phyloP scores from a whole-genome alignment of 2,888 invertebrate species.

The Sinhomidia bicolor region DNA sequence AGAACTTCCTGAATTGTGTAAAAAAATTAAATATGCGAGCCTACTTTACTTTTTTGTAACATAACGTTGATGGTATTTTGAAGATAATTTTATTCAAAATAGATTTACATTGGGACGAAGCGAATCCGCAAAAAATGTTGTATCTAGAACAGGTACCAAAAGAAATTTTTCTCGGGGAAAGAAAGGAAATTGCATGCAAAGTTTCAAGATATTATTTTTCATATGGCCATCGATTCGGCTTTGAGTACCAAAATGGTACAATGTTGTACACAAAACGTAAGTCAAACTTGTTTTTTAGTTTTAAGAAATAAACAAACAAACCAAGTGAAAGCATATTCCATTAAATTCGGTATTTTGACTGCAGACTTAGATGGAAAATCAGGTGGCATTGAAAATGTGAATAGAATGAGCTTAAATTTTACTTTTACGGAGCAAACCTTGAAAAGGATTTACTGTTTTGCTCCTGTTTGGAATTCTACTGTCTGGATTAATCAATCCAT shows the following conservation, averaged over 20 bases:
- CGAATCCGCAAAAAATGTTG: constrained; percentile 69
- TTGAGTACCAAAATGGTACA: constrained; percentile 57
- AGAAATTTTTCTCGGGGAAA: constrained; percentile 26
- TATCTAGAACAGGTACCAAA: constrained; percentile 43
- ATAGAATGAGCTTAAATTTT: constrained; percentile 54
- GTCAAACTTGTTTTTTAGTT: background rate
- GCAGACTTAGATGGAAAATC: constrained; percentile 61
- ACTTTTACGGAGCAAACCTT: background rate
- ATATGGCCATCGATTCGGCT: constrained; percentile 67
- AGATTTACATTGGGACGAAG: constrained; percentile 73
- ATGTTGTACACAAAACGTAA: constrained; percentile 17
- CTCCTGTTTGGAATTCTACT: constrained; percentile 72
- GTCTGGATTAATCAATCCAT: constrained; percentile 69
- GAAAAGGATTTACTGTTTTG: constrained; percentile 61
- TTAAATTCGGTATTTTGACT: too few species aligned
- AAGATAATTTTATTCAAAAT: background rate
- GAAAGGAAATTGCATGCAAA: constrained; percentile 35
- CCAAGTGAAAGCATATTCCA: too few species aligned
- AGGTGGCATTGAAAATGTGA: constrained; percentile 16
- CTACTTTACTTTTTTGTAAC: background rate
- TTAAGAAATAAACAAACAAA: too few species aligned
- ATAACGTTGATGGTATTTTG: background rate
- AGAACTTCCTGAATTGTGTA: constrained; percentile 60
- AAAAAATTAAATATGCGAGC: background rate
- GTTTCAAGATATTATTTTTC: constrained; percentile 74